Percentiles rank a stretch among this genome's conserved stretches.
phyloP scores from a whole-genome alignment of 2,797 vertebrate species.

The Merluccius polli region DNA sequence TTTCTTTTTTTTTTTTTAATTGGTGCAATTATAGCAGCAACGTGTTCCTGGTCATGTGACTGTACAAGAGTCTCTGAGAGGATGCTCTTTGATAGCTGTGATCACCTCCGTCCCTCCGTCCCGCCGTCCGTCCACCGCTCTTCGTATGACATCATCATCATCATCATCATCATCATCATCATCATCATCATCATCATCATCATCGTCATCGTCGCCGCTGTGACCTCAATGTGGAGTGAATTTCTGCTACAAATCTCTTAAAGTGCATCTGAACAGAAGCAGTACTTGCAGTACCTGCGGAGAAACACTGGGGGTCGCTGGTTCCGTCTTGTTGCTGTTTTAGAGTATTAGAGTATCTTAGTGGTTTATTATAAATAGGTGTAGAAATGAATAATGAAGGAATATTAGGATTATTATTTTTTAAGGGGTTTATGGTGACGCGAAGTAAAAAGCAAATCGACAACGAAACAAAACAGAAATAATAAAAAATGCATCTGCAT shows the following conservation, averaged over 20 bases:
- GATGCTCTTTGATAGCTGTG: background rate
- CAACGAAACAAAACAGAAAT: slow-evolving; percentile 36
- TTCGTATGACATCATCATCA: background rate
- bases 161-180: background rate
- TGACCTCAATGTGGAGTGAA: background rate
- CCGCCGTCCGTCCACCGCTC: background rate
- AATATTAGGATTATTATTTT: slow-evolving; percentile 36
- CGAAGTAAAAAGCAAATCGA: slow-evolving; percentile 17
- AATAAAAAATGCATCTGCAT: slow-evolving; percentile 43
- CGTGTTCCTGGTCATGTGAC: slow-evolving; percentile 54
- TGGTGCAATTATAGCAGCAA: slow-evolving; percentile 71
- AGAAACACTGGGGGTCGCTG: slow-evolving; percentile 27
- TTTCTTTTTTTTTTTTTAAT: slow-evolving; percentile 47
- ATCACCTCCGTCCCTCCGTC: background rate
- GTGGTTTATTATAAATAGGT: slow-evolving; percentile 60
- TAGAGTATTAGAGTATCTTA: slow-evolving; percentile 50
- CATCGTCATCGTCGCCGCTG: background rate
- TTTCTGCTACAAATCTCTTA: background rate
- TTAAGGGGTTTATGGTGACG: slow-evolving; percentile 26
- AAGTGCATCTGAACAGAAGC: background rate
- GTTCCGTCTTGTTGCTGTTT: slow-evolving; percentile 33
- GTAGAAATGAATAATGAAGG: slow-evolving; percentile 31
- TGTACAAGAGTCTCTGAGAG: slow-evolving; percentile 31
- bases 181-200: background rate
- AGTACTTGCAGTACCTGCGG: slow-evolving; percentile 13